Conservation (phyloP, 2,113 vertebrate genomes). For the Phylloscopus whistleri region DNA sequence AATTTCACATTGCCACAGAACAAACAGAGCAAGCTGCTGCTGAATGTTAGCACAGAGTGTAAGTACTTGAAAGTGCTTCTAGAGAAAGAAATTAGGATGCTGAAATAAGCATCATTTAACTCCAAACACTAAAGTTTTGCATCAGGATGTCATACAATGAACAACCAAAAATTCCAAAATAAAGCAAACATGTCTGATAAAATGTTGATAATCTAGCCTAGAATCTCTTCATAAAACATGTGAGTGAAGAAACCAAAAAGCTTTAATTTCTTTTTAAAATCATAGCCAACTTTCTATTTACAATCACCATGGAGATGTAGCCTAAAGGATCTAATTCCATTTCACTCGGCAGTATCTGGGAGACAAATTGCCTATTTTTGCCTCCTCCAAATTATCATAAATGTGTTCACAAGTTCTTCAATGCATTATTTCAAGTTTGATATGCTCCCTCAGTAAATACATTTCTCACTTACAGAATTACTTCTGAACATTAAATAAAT, state of each 20-base stretch:
- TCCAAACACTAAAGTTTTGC: background rate
- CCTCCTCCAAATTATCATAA: background rate
- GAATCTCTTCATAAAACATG: background rate
- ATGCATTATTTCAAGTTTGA: background rate
- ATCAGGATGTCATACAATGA: background rate
- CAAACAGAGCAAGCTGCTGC: constrained; percentile 25
- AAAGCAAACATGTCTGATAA: background rate
- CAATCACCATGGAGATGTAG: background rate
- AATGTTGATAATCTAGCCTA: background rate
- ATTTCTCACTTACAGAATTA: background rate
- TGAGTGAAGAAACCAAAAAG: background rate
- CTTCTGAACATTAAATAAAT: background rate
- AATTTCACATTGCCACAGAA: background rate
- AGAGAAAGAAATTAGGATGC: background rate
- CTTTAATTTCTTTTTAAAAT: background rate
- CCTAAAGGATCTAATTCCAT: constrained; percentile 9
- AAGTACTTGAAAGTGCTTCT: background rate
- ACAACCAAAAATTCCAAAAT: background rate
- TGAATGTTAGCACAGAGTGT: background rate
- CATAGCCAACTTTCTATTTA: background rate
- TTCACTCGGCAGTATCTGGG: background rate
- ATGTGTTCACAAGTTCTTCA: background rate
- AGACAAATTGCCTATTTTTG: constrained; percentile 14
- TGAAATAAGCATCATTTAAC: background rate
- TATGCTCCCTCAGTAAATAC: background rate